Evolutionary conservation across 2,113 vertebrate genomes (phyloP), one percentile per base, ranked within the genome.

Genomic region (Catharus fuscescens): DNA sequence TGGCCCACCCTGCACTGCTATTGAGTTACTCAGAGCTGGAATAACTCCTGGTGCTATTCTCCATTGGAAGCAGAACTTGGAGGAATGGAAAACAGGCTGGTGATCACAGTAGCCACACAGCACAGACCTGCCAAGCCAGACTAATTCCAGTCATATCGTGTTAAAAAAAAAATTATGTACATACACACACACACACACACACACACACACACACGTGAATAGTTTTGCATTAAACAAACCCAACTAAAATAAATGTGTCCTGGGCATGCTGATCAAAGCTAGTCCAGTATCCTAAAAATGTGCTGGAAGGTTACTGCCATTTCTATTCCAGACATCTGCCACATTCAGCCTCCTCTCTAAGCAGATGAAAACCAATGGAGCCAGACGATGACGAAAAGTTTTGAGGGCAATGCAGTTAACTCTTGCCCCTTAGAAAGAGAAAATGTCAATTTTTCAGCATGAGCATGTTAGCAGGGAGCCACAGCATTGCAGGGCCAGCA

Each of bases 321-420:
- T 94, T 90, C 47, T 32, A 92, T 92, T 95, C 92, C 94, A 94
- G 81, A 47, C 88, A 95, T 70, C 82, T 92, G 94, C 62, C 42
- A 59, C 80, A 65, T 72, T n/a, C 73, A 91, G 42, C 28, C 60
- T 80, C 23, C 10, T 90, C 71, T 57, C 71, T 80, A 48, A 88
- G 40, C 76, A 86, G 62, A 85, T 67, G 69, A 89, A 91, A 89
- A 89, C 62, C 1, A 2, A 14, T 8, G 34, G 50, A 80, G 45
- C 54, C 85, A 88, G 86, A 80, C 0, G 0, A 70, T 26, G 66
- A 82, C 28, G 59, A 42, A 73, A 90, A 94, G 62, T 77, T 90
- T 6, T 50, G 84, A 91, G 81, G 67, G 19, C 54, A 78, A 71
- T 31, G 56, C 71, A 56, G 67, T 92, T 94, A 93, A 53, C 87